Percentiles rank a stretch among this genome's conserved stretches.
phyloP scores from a whole-genome alignment of 2,113 vertebrate species.

The Rostratula benghalensis region DNA sequence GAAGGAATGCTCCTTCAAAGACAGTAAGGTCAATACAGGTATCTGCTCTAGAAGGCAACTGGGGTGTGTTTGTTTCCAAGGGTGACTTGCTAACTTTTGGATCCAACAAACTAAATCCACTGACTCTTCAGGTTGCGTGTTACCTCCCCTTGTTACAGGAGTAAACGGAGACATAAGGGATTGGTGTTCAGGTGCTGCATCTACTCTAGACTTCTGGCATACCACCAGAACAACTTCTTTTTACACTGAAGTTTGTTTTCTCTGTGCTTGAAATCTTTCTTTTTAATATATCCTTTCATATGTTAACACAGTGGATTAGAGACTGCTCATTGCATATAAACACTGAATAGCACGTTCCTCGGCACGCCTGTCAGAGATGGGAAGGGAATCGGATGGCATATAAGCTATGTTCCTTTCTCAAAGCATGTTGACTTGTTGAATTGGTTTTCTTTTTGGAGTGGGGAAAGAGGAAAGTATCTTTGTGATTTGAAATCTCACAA shows the following conservation, averaged over 20 bases:
- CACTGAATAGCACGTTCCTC: neutral
- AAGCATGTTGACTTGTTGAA: neutral
- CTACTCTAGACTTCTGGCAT: rapidly evolving
- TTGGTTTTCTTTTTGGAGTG: neutral
- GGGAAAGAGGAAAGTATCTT: neutral
- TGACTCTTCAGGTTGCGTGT: neutral
- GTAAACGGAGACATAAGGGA: neutral
- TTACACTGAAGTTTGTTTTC: neutral
- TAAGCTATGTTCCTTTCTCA: neutral
- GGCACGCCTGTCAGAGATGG: neutral
- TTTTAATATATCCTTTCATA: neutral
- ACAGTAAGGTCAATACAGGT: neutral
- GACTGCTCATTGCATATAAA: rapidly evolving
- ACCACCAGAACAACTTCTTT: neutral
- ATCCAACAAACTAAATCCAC: neutral
- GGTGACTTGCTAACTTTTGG: neutral
- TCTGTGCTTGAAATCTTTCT: neutral
- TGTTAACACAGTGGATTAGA: neutral
- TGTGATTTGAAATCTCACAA: neutral
- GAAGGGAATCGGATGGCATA: neutral
- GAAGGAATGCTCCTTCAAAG: neutral
- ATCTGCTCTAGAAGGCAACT: neutral
- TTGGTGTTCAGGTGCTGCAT: neutral
- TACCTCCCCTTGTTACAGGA: neutral
- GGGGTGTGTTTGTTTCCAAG: neutral